Evolutionary conservation across 1,140 invertebrate genomes (phyloP).

Genomic region (Pseudomyrmex gracilis): DNA sequence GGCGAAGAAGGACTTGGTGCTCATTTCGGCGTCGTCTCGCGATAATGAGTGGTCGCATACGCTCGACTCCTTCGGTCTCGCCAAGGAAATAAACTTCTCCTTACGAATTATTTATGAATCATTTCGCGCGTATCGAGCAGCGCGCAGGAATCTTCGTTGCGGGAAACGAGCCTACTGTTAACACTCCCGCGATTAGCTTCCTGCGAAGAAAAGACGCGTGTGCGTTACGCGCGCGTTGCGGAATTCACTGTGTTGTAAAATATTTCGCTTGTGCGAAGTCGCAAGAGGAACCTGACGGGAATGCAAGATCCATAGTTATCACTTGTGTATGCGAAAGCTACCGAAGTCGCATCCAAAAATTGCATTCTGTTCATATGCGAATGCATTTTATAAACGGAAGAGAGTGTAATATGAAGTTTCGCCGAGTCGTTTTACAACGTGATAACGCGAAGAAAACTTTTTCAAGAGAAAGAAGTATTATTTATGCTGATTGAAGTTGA

Average conservation of each 20-base stretch:
- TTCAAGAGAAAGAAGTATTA: background rate
- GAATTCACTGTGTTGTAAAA: conserved; percentile 37
- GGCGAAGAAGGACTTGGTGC: background rate
- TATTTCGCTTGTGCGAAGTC: background rate
- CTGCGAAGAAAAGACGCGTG: background rate
- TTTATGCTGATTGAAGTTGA: background rate
- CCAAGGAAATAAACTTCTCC: background rate
- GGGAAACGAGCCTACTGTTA: background rate
- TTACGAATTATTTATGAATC: conserved; percentile 41
- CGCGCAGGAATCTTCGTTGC: background rate
- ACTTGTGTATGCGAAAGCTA: background rate
- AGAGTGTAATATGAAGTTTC: background rate
- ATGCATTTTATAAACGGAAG: background rate
- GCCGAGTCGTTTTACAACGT: background rate
- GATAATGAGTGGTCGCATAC: conserved; percentile 14
- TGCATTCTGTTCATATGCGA: background rate
- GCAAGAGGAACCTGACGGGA: background rate
- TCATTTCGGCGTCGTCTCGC: conserved; percentile 12
- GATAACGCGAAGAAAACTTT: background rate
- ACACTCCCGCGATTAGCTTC: conserved; percentile 24
- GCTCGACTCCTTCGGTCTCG: background rate
- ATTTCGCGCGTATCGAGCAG: conserved; percentile 3
- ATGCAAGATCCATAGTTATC: conserved; percentile 27
- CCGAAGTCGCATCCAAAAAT: background rate
- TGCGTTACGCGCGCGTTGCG: background rate